Percentiles rank a stretch among this genome's conserved stretches.
phyloP scores from a whole-genome alignment of 2,888 invertebrate genomes.

The Agriotes lineatus region DNA sequence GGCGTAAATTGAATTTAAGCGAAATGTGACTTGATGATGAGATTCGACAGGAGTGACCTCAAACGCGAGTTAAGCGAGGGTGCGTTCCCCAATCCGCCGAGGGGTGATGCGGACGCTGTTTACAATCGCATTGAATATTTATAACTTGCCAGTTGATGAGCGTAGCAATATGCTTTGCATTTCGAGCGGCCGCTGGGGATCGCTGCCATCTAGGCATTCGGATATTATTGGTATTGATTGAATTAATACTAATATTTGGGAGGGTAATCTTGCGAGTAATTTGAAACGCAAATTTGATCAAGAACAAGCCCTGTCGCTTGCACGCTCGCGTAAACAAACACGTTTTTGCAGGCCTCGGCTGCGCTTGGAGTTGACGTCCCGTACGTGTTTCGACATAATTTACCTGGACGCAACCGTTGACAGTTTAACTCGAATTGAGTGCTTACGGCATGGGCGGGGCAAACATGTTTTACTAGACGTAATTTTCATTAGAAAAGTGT shows the following conservation, averaged over 20 bases:
- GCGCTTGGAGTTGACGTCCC: conserved; percentile 28
- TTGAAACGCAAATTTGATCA: conserved; percentile 65
- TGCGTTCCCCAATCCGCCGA: conserved; percentile 48
- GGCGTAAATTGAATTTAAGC: conserved; percentile 62
- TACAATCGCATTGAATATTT: conserved; percentile 68
- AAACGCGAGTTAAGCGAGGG: conserved; percentile 61
- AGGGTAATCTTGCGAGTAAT: conserved; percentile 66
- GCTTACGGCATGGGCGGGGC: no score
- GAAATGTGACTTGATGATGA: conserved; percentile 65
- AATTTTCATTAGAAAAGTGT: no score
- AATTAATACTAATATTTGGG: conserved; percentile 67
- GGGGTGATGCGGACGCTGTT: conserved; percentile 58
- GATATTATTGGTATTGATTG: conserved; percentile 64
- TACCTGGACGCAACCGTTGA: not conserved
- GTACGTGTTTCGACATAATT: not conserved
- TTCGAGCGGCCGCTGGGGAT: conserved; percentile 61
- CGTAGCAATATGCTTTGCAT: conserved; percentile 67
- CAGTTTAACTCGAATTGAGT: conserved; percentile 3
- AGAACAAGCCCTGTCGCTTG: conserved; percentile 56
- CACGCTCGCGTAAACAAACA: conserved; percentile 47
- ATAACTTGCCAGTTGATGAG: conserved; percentile 68
- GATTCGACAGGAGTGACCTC: conserved; percentile 66
- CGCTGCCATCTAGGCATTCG: conserved; percentile 47
- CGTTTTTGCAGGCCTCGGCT: not conserved
- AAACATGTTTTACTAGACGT: no score